A percentile compares a stretch with the other conserved stretches of the same genome.
Evolutionary conservation across 2,888 invertebrate genomes (phyloP).

Genomic region (Tribolium freemani): DNA sequence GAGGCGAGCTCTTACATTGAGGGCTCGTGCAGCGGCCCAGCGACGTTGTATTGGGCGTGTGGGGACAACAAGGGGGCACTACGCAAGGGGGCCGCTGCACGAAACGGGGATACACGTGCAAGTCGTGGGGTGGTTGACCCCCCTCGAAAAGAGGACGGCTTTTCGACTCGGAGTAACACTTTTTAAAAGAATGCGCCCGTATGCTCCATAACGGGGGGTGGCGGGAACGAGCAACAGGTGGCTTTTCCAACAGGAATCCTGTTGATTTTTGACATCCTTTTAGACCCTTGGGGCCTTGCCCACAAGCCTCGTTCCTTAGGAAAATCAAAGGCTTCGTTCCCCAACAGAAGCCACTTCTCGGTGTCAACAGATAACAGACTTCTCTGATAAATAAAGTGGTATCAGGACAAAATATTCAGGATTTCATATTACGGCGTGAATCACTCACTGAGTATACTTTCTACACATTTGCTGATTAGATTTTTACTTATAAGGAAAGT

Average conservation of each 20-base stretch:
- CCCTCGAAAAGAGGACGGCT: constrained; percentile 68
- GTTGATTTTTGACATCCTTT: constrained; percentile 38
- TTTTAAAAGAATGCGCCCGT: constrained; percentile 52
- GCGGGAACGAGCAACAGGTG: constrained; percentile 37
- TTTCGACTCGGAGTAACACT: constrained; percentile 67
- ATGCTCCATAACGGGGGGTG: constrained; percentile 43
- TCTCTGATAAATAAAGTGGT: background rate
- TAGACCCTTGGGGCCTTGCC: background rate
- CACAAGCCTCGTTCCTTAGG: too few relatives aligned
- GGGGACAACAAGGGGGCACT: constrained; percentile 46
- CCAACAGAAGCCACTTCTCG: constrained; percentile 2
- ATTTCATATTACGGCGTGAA: background rate
- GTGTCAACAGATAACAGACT: background rate
- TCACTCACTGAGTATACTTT: constrained; percentile 6
- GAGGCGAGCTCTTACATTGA: constrained; percentile 66
- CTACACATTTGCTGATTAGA: constrained; percentile 19
- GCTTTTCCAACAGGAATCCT: constrained; percentile 31
- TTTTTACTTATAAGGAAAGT: constrained; percentile 21
- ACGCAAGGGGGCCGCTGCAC: constrained; percentile 54
- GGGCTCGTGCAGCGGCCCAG: constrained; percentile 67
- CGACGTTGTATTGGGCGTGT: constrained; percentile 62
- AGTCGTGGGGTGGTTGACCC: constrained; percentile 73
- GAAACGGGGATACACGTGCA: constrained; percentile 71
- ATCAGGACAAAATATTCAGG: background rate
- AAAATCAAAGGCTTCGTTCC: background rate